Evolutionary conservation across 2,113 vertebrate species (phyloP).

Genomic region (Chinchilla lanigera): DNA sequence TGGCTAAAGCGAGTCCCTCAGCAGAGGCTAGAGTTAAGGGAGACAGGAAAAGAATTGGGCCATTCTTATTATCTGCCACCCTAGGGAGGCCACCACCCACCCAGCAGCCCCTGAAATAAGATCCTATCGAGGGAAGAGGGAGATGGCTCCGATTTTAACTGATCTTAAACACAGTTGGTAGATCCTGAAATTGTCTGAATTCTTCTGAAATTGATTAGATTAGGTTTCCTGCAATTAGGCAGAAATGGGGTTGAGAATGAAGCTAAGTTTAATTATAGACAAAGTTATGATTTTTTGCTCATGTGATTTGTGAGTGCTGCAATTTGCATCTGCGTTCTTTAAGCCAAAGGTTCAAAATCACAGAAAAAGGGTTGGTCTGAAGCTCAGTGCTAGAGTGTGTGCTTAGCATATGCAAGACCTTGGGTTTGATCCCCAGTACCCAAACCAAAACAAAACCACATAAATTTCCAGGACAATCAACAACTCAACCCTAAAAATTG

Average conservation of each 20-base stretch:
- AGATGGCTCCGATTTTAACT: not conserved
- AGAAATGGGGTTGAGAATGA: not conserved
- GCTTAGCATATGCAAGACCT: not conserved
- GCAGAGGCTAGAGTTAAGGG: not conserved
- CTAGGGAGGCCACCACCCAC: not conserved
- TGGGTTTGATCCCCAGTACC: not conserved
- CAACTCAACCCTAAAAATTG: not conserved
- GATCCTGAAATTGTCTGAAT: not conserved
- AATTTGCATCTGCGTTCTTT: not conserved
- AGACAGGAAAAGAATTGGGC: accelerated
- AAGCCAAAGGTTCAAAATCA: not conserved
- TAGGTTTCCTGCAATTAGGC: not conserved
- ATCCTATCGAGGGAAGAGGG: not conserved
- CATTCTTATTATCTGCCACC: not conserved
- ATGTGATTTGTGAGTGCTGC: not conserved
- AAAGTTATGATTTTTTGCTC: not conserved
- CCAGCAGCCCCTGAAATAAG: not conserved
- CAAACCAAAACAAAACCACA: too few relatives aligned
- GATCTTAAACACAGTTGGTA: not conserved
- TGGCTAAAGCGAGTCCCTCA: not conserved
- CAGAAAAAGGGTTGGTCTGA: not conserved
- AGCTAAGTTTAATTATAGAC: not conserved
- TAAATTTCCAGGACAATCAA: not conserved
- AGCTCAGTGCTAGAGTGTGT: not conserved
- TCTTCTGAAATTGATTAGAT: not conserved